Evolutionary conservation across 2,888 invertebrate genomes (phyloP), one percentile per base, ranked within the genome.

Genomic region (Ochropacha duplaris): DNA sequence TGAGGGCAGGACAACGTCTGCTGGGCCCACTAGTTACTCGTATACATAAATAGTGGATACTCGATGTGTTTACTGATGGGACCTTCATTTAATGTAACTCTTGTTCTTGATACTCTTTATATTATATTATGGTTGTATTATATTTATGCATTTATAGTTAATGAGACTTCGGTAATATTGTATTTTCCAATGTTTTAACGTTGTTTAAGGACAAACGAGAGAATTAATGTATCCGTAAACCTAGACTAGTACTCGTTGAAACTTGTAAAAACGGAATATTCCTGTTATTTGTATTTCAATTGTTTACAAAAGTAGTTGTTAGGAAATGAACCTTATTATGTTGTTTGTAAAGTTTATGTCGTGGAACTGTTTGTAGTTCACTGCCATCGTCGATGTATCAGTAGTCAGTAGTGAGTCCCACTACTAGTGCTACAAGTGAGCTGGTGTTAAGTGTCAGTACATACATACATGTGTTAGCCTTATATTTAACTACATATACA

Each of bases 1-100:
- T n/a, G n/a, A n/a, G n/a, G n/a, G n/a, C n/a, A n/a, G n/a, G n/a
- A n/a, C n/a, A n/a, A n/a, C n/a, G n/a, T n/a, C n/a, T n/a, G n/a
- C n/a, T n/a, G n/a, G n/a, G n/a, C n/a, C n/a, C n/a, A n/a, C n/a
- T n/a, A n/a, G n/a, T n/a, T n/a, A n/a, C n/a, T n/a, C n/a, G n/a
- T n/a, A n/a, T n/a, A n/a, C n/a, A n/a, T 57, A 56, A 58, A 54
- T 64, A 34, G 54, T 64, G 56, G 56, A 60, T 64, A 58, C 57
- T 65, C 58, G 58, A 60, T 58, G 51, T 64, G 57, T 66, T 62
- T 57, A 55, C 36, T 57, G 31, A 60, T 59, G 71, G 70, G 69
- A 73, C 73, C 72, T 60, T 65, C 54, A 56, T 36, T 59, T 60
- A 60, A 62, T 64, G 61, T 56, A 60, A 51, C 68, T 68, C 60